Evolutionary conservation across 2,888 invertebrate genomes (phyloP).

Genomic region (Stegophylla sp.): DNA sequence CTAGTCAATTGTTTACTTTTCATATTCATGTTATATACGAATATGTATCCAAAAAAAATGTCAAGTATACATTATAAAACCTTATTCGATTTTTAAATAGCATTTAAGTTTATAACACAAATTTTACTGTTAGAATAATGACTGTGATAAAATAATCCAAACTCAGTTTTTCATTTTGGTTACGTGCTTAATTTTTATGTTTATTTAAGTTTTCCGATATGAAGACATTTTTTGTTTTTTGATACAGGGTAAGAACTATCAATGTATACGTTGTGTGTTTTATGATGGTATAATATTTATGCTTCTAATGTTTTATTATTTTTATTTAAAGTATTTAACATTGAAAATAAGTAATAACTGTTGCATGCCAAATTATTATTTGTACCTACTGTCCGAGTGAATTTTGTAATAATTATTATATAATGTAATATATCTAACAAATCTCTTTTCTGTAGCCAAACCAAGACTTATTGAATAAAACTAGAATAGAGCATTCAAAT

Average conservation of each 20-base stretch:
- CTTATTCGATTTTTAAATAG: conserved; percentile 36
- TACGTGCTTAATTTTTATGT: conserved; percentile 55
- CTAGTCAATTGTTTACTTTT: conserved; percentile 31
- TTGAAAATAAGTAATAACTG: conserved; percentile 30
- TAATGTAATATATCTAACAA: conserved; percentile 35
- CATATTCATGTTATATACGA: not conserved
- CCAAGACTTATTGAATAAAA: conserved; percentile 47
- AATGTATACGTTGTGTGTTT: conserved; percentile 58
- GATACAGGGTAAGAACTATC: conserved; percentile 58
- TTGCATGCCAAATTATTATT: conserved; percentile 57
- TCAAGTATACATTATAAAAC: not conserved
- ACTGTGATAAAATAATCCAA: conserved; percentile 57
- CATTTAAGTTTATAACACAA: conserved; percentile 50
- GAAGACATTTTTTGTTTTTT: conserved; percentile 51
- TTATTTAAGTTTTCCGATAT: conserved; percentile 50
- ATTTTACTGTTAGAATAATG: conserved; percentile 55
- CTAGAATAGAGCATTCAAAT: conserved; percentile 28
- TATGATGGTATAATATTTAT: conserved; percentile 41
- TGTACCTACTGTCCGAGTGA: conserved; percentile 35
- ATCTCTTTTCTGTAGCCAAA: conserved; percentile 47
- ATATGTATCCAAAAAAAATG: conserved; percentile 6
- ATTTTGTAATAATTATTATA: conserved; percentile 24
- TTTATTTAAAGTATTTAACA: conserved; percentile 36
- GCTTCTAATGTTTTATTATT: conserved; percentile 49
- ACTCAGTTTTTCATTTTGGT: conserved; percentile 55